Evolutionary conservation across 2,888 invertebrate species (phyloP), one percentile per base, ranked within the genome.

Genomic region (Sminthurinus aureus): DNA sequence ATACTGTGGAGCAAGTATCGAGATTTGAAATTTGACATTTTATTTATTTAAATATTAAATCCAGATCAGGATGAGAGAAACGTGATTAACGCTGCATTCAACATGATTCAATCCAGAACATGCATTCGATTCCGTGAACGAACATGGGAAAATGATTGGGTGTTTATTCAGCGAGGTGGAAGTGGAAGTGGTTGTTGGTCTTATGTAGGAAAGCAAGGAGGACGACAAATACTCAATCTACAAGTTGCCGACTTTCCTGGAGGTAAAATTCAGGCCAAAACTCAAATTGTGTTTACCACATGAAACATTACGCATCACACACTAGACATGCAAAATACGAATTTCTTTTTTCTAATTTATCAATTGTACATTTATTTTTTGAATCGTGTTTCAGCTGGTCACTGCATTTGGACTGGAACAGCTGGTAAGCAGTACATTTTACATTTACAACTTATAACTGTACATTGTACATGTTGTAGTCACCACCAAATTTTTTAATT

Each of bases 171-270:
- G 26, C 73, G 84, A 20, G 86, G 86, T 20, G 84, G 58, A 0
- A 22, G 75, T 38, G 78, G 82, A 24, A 78, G 85, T 13, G 86
- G 86, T 20, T 86, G 86, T 58, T 86, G 86, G 86, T 85, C 84
- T 18, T 85, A 84, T 64, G 85, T 85, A 8, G 85, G 85, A 12
- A 82, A 51, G 38, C 64, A 81, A 13, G 83, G 83, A 13, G 85
- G 85, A 24, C 51, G 83, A 24, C 85, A 85, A 76, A 66, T 83
- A 22, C 18, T 84, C 22, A 84, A 84, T 76, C 52, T 84, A 26
- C 82, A 84, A 67, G 18, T 50, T 8, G 71, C 81, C 0, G 83
- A 79, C 20, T 83, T 38, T 50, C 38, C 24, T 4, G 79, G 79
- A 38, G 38, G 38, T 38, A 38, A 38, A 38, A 38, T 38, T 38